phyloP scores from a whole-genome alignment of 1,140 invertebrate species.

The Eufriesea mexicana region DNA sequence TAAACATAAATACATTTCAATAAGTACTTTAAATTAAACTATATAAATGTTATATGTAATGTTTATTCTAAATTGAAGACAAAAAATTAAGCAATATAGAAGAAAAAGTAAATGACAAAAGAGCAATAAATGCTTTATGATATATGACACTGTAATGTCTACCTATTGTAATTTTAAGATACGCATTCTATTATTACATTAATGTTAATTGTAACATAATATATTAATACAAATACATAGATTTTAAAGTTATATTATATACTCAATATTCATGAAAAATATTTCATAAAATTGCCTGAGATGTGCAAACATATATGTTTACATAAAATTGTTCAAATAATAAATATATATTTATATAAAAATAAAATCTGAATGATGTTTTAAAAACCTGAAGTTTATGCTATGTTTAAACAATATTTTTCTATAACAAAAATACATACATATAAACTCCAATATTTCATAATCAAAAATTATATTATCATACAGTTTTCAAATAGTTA shows the following conservation, averaged over 20 bases:
- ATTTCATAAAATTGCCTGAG: conserved; percentile 17
- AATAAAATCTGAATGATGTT: conserved; percentile 46
- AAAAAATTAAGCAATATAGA: conserved; percentile 4
- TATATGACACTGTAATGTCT: background rate
- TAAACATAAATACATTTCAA: conserved; percentile 26
- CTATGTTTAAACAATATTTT: conserved; percentile 24
- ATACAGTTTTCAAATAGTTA: conserved; percentile 2
- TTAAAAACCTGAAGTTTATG: background rate
- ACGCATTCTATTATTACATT: conserved; percentile 16
- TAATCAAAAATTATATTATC: background rate
- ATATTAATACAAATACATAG: conserved; percentile 23
- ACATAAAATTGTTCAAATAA: conserved; percentile 29
- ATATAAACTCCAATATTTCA: background rate
- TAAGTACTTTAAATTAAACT: conserved; percentile 13
- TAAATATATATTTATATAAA: conserved; percentile 40
- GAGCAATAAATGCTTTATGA: conserved; percentile 40
- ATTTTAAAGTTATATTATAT: conserved; percentile 27
- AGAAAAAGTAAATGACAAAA: conserved; percentile 14
- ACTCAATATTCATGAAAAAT: conserved; percentile 29
- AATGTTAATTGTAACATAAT: conserved; percentile 22
- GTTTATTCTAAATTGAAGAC: background rate
- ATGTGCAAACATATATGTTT: conserved; percentile 15
- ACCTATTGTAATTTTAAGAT: conserved; percentile 23
- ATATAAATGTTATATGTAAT: conserved; percentile 21
- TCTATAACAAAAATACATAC: background rate